phyloP scores from a whole-genome alignment of 2,113 vertebrate species.

The Eudyptes chrysolophus region DNA sequence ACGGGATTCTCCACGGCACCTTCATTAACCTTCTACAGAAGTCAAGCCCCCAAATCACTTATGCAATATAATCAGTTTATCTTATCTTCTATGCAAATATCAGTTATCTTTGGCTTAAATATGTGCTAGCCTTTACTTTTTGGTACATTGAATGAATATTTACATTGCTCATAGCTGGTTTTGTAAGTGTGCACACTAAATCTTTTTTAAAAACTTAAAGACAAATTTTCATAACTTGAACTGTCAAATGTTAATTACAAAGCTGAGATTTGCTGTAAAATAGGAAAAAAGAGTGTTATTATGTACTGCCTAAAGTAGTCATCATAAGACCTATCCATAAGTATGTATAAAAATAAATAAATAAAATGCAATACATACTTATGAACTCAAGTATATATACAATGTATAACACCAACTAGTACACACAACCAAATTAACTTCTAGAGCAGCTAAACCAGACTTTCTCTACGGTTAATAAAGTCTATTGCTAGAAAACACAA shows the following conservation, averaged over 20 bases:
- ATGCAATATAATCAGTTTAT: neutral
- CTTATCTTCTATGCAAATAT: neutral
- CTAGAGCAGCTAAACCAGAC: neutral
- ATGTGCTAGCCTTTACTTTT: neutral
- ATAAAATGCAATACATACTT: too few relatives aligned
- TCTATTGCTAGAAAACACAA: neutral
- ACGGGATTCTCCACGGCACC: neutral
- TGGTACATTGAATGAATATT: neutral
- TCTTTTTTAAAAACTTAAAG: neutral
- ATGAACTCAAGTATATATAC: too few relatives aligned
- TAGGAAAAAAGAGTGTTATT: neutral
- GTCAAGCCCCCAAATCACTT: neutral
- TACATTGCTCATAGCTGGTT: neutral
- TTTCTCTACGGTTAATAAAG: neutral
- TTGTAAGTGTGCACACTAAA: neutral
- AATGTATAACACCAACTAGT: neutral
- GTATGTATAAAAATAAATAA: too few relatives aligned
- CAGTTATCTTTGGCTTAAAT: neutral
- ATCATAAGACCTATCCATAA: neutral
- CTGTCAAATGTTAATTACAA: neutral
- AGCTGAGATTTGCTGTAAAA: neutral
- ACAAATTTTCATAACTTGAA: neutral
- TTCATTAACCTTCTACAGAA: neutral
- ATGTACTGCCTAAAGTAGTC: neutral
- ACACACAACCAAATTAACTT: neutral